A percentile compares a stretch with the other conserved stretches of the same genome.
Conservation (phyloP, 35 echinoderm and acorn worm genomes). For the Stichopus chloronotus region DNA sequence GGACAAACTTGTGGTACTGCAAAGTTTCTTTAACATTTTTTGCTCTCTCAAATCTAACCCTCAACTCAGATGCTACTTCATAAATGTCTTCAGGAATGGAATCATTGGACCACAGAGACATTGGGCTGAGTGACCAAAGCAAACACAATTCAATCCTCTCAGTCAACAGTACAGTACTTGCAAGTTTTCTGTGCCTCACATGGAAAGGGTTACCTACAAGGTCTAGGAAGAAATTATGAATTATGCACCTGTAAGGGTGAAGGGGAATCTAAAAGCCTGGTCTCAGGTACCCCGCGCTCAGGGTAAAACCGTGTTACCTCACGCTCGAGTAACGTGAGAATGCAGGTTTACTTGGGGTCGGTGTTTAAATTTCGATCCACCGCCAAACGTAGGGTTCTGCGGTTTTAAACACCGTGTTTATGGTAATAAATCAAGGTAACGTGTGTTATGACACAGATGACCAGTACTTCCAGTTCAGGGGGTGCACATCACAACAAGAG, state of each 20-base stretch:
- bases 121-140: neutral
- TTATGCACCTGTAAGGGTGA: neutral
- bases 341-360: no score
- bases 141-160: neutral
- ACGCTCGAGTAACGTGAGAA: no score
- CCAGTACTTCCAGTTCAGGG: no score
- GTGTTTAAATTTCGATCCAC: neutral
- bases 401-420: no score
- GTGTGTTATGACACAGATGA: no score
- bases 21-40: no score
- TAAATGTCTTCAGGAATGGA: neutral
- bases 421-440: no score
- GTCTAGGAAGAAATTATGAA: neutral
- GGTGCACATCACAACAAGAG: no score
- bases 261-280: no score
- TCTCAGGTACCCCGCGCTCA: no score
- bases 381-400: no score
- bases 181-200: neutral
- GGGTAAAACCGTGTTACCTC: neutral
- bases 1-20: conserved; percentile 52
- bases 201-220: neutral
- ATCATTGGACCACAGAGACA: neutral
- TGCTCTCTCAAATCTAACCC: conserved; percentile 43
- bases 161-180: neutral
- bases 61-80: neutral